phyloP scores from a whole-genome alignment of 2,888 invertebrate genomes.

The Exocentrus adspersus region DNA sequence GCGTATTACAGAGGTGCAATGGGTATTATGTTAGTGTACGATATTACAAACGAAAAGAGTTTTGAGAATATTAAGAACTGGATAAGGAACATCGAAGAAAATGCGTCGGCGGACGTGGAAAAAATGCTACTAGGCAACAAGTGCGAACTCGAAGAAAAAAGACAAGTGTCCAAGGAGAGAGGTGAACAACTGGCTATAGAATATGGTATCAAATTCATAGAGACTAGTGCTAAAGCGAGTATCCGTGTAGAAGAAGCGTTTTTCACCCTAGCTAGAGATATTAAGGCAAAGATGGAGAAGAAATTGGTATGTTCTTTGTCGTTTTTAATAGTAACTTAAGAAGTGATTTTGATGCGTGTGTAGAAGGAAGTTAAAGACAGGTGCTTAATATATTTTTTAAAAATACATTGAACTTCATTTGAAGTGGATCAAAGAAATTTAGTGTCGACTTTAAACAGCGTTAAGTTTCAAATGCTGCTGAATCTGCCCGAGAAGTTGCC shows the following conservation, averaged over 20 bases:
- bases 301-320: slow-evolving; percentile 82
- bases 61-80: slow-evolving; percentile 99
- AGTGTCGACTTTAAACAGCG: no score
- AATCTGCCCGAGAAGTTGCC: no score
- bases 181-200: slow-evolving; percentile 98
- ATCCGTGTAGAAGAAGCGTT: slow-evolving; percentile 98
- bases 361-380: no score
- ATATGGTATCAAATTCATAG: slow-evolving; percentile 99
- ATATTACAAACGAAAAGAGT: slow-evolving; percentile 98
- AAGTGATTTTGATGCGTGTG: no score
- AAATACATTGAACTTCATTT: no score
- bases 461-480: no score
- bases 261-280: slow-evolving; percentile 96
- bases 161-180: slow-evolving; percentile 95
- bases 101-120: slow-evolving; percentile 98
- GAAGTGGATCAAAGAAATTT: no score
- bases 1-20: slow-evolving; percentile 99
- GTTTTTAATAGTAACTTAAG: no score
- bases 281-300: slow-evolving; percentile 98
- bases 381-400: no score
- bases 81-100: slow-evolving; percentile 99
- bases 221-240: slow-evolving; percentile 98
- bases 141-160: slow-evolving; percentile 95
- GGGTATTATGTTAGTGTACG: slow-evolving; percentile 99
- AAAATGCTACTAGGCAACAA: slow-evolving; percentile 98